phyloP scores from a whole-genome alignment of 2,113 vertebrate genomes.

The zebrafish (Danio rerio) region GRCz12tu NC_133195.1:34550001-34550500 shows the following conservation, averaged over 20 bases:
- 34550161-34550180: conserved; percentile 54
- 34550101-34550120: conserved; percentile 53
- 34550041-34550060: conserved; percentile 46
- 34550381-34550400: neutral
- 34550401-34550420: neutral
- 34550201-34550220: conserved; percentile 67
- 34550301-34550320: conserved; percentile 1
- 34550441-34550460: neutral
- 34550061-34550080: conserved; percentile 11
- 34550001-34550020: conserved; percentile 56
- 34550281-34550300: conserved; percentile 57
- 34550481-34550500: too few species aligned
- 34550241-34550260: conserved; percentile 74
- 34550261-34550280: conserved; percentile 75
- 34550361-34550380: neutral
- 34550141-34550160: conserved; percentile 74
- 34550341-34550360: neutral
- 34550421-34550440: neutral
- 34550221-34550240: conserved; percentile 62
- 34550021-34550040: conserved; percentile 50
- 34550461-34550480: neutral
- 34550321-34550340: neutral
- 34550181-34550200: conserved; percentile 60
- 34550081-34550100: conserved; percentile 47
- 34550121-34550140: conserved; percentile 57